phyloP scores from a whole-genome alignment of 2,888 invertebrate species.

The Meloe dianella region DNA sequence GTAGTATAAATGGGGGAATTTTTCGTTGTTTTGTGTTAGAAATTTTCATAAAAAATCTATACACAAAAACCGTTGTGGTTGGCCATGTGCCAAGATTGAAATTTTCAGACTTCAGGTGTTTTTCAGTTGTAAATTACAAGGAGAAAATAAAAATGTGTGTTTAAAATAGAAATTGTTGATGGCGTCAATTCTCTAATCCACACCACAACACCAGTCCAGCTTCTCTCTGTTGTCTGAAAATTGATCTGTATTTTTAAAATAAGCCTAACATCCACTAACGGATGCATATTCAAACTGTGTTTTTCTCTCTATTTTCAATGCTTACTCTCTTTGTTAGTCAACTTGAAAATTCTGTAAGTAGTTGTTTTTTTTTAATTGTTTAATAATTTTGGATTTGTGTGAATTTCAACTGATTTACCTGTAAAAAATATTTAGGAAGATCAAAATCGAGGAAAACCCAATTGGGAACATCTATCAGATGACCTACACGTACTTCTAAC shows the following conservation, averaged over 20 bases:
- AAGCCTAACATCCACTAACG: no score
- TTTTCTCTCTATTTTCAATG: not conserved
- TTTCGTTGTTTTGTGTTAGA: not conserved
- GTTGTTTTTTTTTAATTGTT: not conserved
- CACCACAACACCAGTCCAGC: slow-evolving; percentile 13
- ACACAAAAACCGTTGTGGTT: slow-evolving; percentile 9
- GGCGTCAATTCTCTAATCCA: not conserved
- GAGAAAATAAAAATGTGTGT: slow-evolving; percentile 19
- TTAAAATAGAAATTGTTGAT: not conserved
- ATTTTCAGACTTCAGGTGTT: slow-evolving; percentile 34
- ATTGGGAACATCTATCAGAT: slow-evolving; percentile 99
- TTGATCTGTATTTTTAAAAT: not conserved
- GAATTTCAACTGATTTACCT: slow-evolving; percentile 16
- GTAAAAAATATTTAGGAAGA: slow-evolving; percentile 77
- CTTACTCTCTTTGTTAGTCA: not conserved
- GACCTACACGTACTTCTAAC: slow-evolving; percentile 98
- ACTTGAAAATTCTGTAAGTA: not conserved
- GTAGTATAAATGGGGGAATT: not conserved
- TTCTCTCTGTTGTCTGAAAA: not conserved
- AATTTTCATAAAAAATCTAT: not conserved
- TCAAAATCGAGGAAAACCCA: slow-evolving; percentile 98
- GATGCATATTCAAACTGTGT: not conserved
- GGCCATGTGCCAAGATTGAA: slow-evolving; percentile 26
- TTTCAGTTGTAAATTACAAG: slow-evolving; percentile 29
- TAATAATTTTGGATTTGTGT: not conserved